phyloP scores from a whole-genome alignment of 2,888 invertebrate species.

The Epistrophella euchroma region DNA sequence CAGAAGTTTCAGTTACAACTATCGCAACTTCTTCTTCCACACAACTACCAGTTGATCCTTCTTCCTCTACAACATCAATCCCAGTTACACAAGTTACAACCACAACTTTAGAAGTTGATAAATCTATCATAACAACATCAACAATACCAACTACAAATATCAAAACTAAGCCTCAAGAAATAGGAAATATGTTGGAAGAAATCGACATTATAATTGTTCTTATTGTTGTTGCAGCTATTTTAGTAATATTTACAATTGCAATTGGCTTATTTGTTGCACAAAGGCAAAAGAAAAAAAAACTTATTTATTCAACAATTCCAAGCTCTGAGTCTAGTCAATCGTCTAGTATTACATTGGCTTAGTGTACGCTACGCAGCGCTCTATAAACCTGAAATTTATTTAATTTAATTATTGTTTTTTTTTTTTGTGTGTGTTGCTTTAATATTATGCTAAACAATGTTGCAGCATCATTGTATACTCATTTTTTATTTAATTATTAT shows the following conservation, averaged over 20 bases:
- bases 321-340: constrained; percentile 79
- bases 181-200: constrained; percentile 62
- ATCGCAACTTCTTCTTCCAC: neutral
- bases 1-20: constrained; percentile 16
- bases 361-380: constrained; percentile 53
- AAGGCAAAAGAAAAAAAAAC: constrained; percentile 76
- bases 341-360: constrained; percentile 63
- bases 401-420: constrained; percentile 15
- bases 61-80: neutral
- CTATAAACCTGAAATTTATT: constrained; percentile 57
- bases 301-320: constrained; percentile 79
- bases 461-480: constrained; percentile 41
- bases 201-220: constrained; percentile 72
- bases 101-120: constrained; percentile 4
- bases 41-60: neutral
- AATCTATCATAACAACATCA: constrained; percentile 17
- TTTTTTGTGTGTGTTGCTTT: constrained; percentile 8
- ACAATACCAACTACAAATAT: constrained; percentile 9
- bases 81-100: constrained; percentile 27
- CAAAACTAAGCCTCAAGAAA: constrained; percentile 54
- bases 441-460: constrained; percentile 12
- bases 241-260: constrained; percentile 71
- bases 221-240: constrained; percentile 64
- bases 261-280: constrained; percentile 1
- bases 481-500: constrained; percentile 15